These are phyloP conservation scores for Callimorpha dominula DNA, from an alignment of 2,888 invertebrate genomes.

Conservation along the genomic window DNA sequence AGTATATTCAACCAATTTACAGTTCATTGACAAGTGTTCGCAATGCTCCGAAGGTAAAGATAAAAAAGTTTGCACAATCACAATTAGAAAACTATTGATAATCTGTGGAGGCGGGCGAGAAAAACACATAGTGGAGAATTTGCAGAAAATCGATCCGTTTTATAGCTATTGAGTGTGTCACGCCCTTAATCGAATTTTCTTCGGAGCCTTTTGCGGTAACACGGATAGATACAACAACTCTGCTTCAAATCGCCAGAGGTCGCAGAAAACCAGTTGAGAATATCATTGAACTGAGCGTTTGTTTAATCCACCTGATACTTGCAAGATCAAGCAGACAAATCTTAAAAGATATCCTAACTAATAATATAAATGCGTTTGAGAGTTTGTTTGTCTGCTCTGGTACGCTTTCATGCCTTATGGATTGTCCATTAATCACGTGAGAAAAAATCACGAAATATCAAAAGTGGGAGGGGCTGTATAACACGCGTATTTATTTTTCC, in stretches of 20 bases:
- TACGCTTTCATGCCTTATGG: too few relatives aligned
- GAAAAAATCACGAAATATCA: too few relatives aligned
- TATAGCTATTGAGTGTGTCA: slow-evolving; percentile 29
- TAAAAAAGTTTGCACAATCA: slow-evolving; percentile 44
- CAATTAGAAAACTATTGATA: slow-evolving; percentile 49
- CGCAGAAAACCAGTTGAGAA: not conserved
- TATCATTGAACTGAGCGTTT: too few relatives aligned
- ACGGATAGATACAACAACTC: slow-evolving; percentile 13
- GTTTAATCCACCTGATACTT: too few relatives aligned
- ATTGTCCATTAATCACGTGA: too few relatives aligned
- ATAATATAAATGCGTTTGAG: too few relatives aligned
- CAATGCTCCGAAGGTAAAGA: slow-evolving; percentile 17
- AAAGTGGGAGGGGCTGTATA: too few relatives aligned
- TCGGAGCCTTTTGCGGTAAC: slow-evolving; percentile 18
- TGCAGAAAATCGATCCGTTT: slow-evolving; percentile 34
- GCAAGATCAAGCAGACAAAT: too few relatives aligned
- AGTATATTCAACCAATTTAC: not conserved
- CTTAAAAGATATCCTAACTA: too few relatives aligned
- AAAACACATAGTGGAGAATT: slow-evolving; percentile 34
- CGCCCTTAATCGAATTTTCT: slow-evolving; percentile 41
- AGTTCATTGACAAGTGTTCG: slow-evolving; percentile 15
- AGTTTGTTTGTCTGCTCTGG: too few relatives aligned
- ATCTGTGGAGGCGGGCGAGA: slow-evolving; percentile 24
- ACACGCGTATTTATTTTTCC: too few relatives aligned
- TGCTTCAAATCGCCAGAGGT: slow-evolving; percentile 3